Conservation (phyloP, 2,797 vertebrate genomes). For the Vespertilio murinus region DNA sequence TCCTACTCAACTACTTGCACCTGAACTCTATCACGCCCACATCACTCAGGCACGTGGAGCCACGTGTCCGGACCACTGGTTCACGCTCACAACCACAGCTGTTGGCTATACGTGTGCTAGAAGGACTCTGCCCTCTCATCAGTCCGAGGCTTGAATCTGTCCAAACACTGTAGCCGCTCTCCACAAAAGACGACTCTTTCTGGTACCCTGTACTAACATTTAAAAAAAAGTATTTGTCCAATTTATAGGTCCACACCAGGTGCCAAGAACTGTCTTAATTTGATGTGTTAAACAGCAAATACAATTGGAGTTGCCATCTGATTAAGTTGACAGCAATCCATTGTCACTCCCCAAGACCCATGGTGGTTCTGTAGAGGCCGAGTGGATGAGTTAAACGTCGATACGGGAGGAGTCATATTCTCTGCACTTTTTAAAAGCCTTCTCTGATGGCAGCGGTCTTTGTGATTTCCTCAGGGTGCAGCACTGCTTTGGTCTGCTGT, state of each 20-base stretch:
- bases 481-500: background rate
- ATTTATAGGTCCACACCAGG: background rate
- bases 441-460: background rate
- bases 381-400: background rate
- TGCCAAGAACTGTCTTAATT: background rate
- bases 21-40: too few species aligned
- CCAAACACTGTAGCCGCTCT: too few species aligned
- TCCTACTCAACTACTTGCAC: too few species aligned
- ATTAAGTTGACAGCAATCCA: background rate
- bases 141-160: too few species aligned
- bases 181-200: background rate
- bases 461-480: background rate
- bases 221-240: background rate
- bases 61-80: too few species aligned
- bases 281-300: background rate
- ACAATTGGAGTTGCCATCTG: background rate
- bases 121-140: too few species aligned
- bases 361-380: background rate
- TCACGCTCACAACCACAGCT: too few species aligned
- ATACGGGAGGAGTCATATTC: background rate
- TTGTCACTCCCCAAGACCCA: background rate
- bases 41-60: too few species aligned
- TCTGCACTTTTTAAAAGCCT: background rate
- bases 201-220: background rate
- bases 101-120: too few species aligned